phyloP scores from a whole-genome alignment of 2,113 vertebrate genomes.

The Sapayoa aenigma region DNA sequence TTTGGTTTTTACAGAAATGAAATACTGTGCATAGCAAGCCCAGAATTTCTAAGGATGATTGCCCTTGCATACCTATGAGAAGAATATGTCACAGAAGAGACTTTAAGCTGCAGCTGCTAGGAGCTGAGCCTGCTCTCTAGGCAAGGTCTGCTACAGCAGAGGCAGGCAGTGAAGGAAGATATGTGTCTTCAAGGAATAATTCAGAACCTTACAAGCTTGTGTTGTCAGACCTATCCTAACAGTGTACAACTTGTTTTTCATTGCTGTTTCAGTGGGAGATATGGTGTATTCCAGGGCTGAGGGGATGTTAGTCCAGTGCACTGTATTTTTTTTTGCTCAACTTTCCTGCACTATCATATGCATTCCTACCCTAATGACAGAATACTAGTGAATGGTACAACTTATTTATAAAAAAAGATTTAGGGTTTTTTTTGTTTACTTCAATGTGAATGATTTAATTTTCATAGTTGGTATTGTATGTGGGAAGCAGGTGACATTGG shows the following conservation, averaged over 20 bases:
- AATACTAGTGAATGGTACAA: background rate
- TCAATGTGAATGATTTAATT: background rate
- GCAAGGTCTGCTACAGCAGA: background rate
- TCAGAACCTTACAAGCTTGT: background rate
- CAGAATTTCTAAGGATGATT: conserved; percentile 6
- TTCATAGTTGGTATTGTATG: background rate
- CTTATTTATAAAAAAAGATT: background rate
- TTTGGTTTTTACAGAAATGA: background rate
- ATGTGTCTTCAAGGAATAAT: background rate
- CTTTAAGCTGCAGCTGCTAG: background rate
- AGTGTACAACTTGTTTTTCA: background rate
- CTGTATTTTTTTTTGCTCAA: background rate
- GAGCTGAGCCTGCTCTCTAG: background rate
- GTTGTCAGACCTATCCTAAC: background rate
- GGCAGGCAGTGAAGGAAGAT: conserved; percentile 3
- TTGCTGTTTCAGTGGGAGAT: background rate
- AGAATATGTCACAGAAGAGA: background rate
- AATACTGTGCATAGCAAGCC: background rate
- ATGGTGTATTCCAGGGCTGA: background rate
- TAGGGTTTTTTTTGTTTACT: background rate
- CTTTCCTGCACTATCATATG: background rate
- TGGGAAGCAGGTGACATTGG: background rate
- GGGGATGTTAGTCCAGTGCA: background rate
- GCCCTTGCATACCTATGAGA: background rate
- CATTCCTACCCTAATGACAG: background rate